Conservation (phyloP, 2,113 vertebrate genomes). For the Ailuropoda melanoleuca region DNA sequence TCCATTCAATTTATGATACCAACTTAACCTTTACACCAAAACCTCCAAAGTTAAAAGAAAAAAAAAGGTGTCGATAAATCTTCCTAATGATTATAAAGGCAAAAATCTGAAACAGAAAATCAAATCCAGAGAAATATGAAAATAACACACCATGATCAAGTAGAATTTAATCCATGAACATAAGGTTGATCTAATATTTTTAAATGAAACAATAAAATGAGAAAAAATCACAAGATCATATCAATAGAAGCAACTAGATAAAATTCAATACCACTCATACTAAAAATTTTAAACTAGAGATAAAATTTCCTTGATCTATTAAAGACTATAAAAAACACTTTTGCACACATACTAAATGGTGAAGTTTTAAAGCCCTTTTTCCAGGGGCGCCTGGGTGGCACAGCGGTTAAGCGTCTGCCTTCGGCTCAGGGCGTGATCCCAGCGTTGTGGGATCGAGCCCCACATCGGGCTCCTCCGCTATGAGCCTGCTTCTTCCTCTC, state of each 20-base stretch:
- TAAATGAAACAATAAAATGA: background rate
- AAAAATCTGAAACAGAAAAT: background rate
- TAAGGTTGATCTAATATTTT: background rate
- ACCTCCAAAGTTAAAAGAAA: background rate
- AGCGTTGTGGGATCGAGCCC: too few relatives aligned
- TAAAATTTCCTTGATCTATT: background rate
- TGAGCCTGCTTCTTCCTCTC: too few relatives aligned
- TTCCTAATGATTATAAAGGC: background rate
- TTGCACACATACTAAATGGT: background rate
- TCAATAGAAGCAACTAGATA: background rate
- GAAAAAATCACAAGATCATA: background rate
- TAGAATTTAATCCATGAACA: background rate
- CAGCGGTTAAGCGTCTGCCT: too few relatives aligned
- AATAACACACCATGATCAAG: background rate
- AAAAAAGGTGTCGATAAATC: background rate
- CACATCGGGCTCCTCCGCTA: too few relatives aligned
- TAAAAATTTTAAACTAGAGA: background rate
- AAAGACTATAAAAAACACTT: background rate
- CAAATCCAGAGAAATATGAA: background rate
- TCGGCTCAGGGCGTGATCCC: too few relatives aligned
- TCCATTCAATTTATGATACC: background rate
- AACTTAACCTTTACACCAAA: background rate
- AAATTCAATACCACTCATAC: background rate
- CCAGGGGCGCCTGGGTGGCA: too few relatives aligned
- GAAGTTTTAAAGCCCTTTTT: background rate